Evolutionary conservation across 2,888 invertebrate genomes (phyloP).

Genomic region (Hydroisotoma schaefferi): DNA sequence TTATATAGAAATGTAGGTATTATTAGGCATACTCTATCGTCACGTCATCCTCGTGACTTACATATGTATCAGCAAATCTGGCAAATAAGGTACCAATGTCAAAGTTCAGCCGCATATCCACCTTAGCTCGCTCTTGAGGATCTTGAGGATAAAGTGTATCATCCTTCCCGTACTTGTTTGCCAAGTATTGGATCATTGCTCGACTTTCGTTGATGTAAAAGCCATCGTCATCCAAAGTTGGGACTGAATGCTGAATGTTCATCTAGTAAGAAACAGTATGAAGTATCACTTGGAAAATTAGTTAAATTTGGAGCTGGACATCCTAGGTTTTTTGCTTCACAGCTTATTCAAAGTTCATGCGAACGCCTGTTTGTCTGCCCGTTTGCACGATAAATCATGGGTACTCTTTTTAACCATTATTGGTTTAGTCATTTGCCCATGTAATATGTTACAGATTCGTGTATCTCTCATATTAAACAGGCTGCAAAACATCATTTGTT

Average conservation of each 20-base stretch:
- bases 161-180: constrained; percentile 73
- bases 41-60: no score
- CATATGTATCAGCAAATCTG: constrained; percentile 67
- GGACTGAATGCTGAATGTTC: constrained; percentile 25
- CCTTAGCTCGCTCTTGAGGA: constrained; percentile 67
- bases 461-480: no score
- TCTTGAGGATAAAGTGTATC: constrained; percentile 73
- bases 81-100: constrained; percentile 72
- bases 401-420: no score
- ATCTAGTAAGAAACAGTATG: constrained; percentile 53
- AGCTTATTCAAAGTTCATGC: no score
- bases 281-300: background rate
- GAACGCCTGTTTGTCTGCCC: no score
- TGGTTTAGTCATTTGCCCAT: no score
- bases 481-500: no score
- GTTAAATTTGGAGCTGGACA: background rate
- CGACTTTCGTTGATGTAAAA: constrained; percentile 53
- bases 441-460: no score
- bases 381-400: no score
- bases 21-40: background rate
- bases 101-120: constrained; percentile 75
- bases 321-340: no score
- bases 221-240: constrained; percentile 26
- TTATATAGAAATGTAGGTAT: background rate
- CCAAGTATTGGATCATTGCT: constrained; percentile 74